Evolutionary conservation across 2,888 invertebrate genomes (phyloP).

Genomic region (Bombylius major): DNA sequence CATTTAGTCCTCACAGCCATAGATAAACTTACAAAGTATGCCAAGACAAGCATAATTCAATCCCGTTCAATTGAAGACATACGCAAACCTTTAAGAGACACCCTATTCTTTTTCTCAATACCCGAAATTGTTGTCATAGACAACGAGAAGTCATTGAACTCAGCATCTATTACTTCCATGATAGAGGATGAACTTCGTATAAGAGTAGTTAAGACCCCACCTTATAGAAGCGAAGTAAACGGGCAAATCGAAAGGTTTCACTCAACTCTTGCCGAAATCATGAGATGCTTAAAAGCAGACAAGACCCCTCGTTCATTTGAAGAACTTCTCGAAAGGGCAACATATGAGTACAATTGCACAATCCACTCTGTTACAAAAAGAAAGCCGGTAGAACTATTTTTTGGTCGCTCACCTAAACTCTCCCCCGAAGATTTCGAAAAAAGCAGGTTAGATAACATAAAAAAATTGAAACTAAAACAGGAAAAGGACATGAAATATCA

Average conservation of each 20-base stretch:
- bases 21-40: slow-evolving; percentile 12
- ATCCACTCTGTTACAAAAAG: slow-evolving; percentile 12
- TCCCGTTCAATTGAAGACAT: slow-evolving; percentile 6
- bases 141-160: slow-evolving; percentile 6
- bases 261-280: too few relatives aligned
- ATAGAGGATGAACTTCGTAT: too few relatives aligned
- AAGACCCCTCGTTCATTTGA: too few relatives aligned
- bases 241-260: too few relatives aligned
- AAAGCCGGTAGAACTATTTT: slow-evolving; percentile 13
- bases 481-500: slow-evolving; percentile 8
- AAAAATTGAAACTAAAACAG: slow-evolving; percentile 11
- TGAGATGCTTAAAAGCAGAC: too few relatives aligned
- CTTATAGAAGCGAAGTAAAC: too few relatives aligned
- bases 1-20: too few relatives aligned
- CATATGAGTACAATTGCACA: too few relatives aligned
- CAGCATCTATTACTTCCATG: too few relatives aligned
- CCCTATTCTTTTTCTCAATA: slow-evolving; percentile 1
- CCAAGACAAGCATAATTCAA: slow-evolving; percentile 1
- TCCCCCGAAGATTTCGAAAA: slow-evolving; percentile 11
- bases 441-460: slow-evolving; percentile 5
- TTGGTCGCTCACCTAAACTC: slow-evolving; percentile 8
- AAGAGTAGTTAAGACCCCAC: too few relatives aligned
- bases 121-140: slow-evolving; percentile 5
- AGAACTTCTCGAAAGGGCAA: too few relatives aligned
- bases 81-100: not conserved